Evolutionary conservation across 2,888 invertebrate genomes (phyloP).

Genomic region (Isotomurus palustris): DNA sequence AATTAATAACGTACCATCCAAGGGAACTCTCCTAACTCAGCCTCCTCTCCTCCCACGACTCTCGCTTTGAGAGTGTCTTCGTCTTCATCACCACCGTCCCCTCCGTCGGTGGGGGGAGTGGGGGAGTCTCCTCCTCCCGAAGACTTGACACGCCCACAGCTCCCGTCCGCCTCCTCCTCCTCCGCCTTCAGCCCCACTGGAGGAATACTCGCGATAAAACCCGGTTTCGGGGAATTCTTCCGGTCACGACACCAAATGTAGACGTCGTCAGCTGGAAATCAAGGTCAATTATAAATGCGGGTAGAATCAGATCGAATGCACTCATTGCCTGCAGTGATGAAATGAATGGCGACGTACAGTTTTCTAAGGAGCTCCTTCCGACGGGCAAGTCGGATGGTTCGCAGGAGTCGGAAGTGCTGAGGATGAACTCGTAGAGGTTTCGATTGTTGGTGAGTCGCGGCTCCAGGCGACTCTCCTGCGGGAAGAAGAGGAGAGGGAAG

Average conservation of each 20-base stretch:
- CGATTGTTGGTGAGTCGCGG: constrained; percentile 10
- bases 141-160: constrained; percentile 9
- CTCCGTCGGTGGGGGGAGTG: background rate
- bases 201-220: background rate
- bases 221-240: background rate
- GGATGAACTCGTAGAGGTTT: constrained; percentile 22
- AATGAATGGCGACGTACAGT: too few relatives aligned
- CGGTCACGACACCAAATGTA: constrained; percentile 27
- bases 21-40: constrained; percentile 20
- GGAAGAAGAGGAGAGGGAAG: constrained; percentile 25
- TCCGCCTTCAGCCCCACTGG: constrained; percentile 1
- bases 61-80: background rate
- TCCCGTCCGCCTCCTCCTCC: constrained; percentile 6
- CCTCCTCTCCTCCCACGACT: constrained; percentile 28
- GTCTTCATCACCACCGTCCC: background rate
- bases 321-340: background rate
- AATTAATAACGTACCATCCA: constrained; percentile 7
- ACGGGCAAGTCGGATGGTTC: constrained; percentile 16
- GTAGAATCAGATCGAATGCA: background rate
- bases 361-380: background rate
- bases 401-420: constrained; percentile 21
- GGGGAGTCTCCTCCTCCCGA: background rate
- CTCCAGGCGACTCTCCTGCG: constrained; percentile 9
- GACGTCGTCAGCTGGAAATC: constrained; percentile 6
- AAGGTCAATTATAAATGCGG: background rate